These are phyloP conservation scores for Drosophila repletoides DNA, from an alignment of 1,140 invertebrate genomes.

Conservation along the genomic window DNA sequence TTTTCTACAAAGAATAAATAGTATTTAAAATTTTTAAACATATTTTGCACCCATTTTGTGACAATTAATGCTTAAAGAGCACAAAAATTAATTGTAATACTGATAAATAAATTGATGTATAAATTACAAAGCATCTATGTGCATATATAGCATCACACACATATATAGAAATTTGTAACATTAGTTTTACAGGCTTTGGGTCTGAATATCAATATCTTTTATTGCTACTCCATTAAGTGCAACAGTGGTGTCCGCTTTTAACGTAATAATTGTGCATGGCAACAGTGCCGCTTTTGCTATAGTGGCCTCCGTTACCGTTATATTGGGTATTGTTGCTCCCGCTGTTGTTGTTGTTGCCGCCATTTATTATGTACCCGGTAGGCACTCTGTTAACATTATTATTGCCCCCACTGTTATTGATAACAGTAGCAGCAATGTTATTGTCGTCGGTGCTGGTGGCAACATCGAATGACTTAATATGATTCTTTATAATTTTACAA, in stretches of 20 bases:
- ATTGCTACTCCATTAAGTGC: constrained; percentile 45
- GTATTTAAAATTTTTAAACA: too few relatives aligned
- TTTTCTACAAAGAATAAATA: too few relatives aligned
- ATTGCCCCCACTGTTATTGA: background rate
- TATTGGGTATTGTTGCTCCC: constrained; percentile 36
- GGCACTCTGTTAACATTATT: background rate
- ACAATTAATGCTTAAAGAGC: too few relatives aligned
- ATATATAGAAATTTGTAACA: too few relatives aligned
- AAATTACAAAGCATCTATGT: background rate
- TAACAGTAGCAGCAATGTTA: constrained; percentile 12
- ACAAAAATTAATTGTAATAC: background rate
- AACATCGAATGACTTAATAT: constrained; percentile 59
- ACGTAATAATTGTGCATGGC: constrained; percentile 74
- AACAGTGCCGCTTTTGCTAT: constrained; percentile 69
- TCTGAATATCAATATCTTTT: background rate
- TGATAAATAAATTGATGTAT: background rate
- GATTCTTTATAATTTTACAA: constrained; percentile 67
- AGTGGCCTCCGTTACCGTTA: constrained; percentile 48
- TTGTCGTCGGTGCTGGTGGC: constrained; percentile 29
- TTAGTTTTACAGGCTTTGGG: too few relatives aligned
- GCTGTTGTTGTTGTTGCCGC: background rate
- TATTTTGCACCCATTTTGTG: too few relatives aligned
- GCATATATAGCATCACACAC: too few relatives aligned
- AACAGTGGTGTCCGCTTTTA: constrained; percentile 69
- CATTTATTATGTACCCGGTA: background rate